A percentile compares a stretch with the other conserved stretches of the same genome.
Conservation (phyloP, 2,113 vertebrate species). For the Eira barbara region DNA sequence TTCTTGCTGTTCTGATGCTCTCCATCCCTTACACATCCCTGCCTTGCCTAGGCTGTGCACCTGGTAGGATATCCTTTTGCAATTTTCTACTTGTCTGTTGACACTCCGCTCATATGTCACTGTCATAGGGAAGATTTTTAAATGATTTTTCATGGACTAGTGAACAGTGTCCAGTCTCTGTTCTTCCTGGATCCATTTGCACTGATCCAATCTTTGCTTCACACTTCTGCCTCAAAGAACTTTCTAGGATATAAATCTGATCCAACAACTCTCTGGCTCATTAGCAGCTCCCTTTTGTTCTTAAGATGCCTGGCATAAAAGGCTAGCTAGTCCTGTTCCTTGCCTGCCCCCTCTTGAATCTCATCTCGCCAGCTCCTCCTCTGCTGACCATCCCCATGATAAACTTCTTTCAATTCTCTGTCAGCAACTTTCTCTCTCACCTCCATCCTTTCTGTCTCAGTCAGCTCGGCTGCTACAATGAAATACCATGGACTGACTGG, state of each 20-base stretch:
- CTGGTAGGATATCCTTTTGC: not conserved
- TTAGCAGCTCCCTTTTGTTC: not conserved
- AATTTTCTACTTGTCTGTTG: not conserved
- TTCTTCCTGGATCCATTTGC: not conserved
- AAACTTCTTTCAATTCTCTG: not conserved
- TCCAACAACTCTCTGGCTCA: not conserved
- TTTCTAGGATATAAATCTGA: not conserved
- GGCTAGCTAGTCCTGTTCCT: not conserved
- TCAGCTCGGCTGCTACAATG: not conserved
- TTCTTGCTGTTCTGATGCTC: not conserved
- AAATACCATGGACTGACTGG: not conserved
- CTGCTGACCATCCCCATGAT: not conserved
- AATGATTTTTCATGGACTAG: not conserved
- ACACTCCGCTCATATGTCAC: not conserved
- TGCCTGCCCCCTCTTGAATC: not conserved
- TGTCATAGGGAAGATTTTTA: not conserved
- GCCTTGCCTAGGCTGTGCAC: accelerated
- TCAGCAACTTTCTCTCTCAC: not conserved
- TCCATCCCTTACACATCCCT: no score
- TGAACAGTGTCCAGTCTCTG: not conserved
- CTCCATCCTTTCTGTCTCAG: not conserved
- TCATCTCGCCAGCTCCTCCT: not conserved
- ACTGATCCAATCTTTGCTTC: not conserved
- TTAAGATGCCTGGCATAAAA: accelerated
- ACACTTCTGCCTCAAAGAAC: not conserved